A percentile compares a stretch with the other conserved stretches of the same genome.
These are phyloP conservation scores for Pogoniulus pusillus DNA, from an alignment of 2,797 vertebrate species.

Conservation along the genomic window DNA sequence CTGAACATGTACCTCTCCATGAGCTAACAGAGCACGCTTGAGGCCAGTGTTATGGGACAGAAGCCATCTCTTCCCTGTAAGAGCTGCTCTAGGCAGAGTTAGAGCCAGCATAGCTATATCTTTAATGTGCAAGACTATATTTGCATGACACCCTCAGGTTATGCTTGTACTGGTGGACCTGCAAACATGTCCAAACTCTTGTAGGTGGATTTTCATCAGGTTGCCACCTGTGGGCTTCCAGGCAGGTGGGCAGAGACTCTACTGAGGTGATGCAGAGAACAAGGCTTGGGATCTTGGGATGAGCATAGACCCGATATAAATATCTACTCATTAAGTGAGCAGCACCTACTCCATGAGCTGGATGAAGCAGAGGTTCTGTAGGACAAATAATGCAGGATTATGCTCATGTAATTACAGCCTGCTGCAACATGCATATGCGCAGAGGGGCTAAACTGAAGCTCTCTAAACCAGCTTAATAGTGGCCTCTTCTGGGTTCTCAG, in stretches of 20 bases:
- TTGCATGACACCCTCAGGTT: neutral
- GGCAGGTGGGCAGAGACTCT: neutral
- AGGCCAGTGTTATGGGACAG: neutral
- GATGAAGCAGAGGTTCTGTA: slow-evolving; percentile 2
- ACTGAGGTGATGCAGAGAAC: neutral
- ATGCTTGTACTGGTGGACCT: neutral
- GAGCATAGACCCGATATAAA: slow-evolving; percentile 25
- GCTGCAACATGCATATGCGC: neutral
- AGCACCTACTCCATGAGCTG: slow-evolving; percentile 22
- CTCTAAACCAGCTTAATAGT: neutral
- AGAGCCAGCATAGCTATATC: neutral
- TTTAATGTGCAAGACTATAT: neutral
- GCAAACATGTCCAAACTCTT: neutral
- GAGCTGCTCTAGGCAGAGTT: neutral
- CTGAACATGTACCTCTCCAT: neutral
- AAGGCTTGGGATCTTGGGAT: neutral
- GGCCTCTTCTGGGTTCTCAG: neutral
- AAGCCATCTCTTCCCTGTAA: neutral
- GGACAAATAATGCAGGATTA: neutral
- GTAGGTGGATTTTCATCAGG: neutral
- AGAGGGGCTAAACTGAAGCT: neutral
- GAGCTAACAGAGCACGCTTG: neutral
- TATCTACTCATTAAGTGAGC: slow-evolving; percentile 12
- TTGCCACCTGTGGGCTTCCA: neutral
- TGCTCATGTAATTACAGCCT: slow-evolving; percentile 16